A percentile compares a stretch with the other conserved stretches of the same genome.
Conservation (phyloP, 1,140 invertebrate genomes). For the Manduca sexta region DNA sequence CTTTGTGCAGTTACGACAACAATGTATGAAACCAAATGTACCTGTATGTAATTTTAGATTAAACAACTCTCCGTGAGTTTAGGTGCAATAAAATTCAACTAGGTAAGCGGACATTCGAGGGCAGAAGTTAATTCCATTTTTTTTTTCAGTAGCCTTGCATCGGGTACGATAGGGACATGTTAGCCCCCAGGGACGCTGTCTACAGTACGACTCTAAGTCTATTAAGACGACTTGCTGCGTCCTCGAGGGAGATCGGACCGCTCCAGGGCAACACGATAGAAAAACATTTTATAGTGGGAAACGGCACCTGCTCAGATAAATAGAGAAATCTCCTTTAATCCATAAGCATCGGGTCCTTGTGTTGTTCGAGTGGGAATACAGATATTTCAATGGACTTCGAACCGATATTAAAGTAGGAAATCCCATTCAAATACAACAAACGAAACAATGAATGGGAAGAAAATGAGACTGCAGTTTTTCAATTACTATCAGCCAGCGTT, state of each 20-base stretch:
- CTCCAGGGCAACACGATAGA: constrained; percentile 46
- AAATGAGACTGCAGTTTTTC: constrained; percentile 34
- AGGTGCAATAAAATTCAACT: neutral
- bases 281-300: constrained; percentile 61
- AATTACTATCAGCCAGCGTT: constrained; percentile 24
- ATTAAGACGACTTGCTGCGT: constrained; percentile 63
- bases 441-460: constrained; percentile 28
- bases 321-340: constrained; percentile 44
- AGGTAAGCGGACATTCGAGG: constrained; percentile 37
- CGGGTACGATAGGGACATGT: constrained; percentile 40
- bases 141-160: constrained; percentile 38
- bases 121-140: constrained; percentile 54
- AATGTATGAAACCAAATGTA: constrained; percentile 12
- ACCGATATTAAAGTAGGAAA: constrained; percentile 23
- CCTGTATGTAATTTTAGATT: constrained; percentile 6
- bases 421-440: constrained; percentile 16
- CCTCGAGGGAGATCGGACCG: constrained; percentile 36
- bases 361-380: constrained; percentile 17
- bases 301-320: constrained; percentile 47
- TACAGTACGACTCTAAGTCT: constrained; percentile 61
- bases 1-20: constrained; percentile 15
- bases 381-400: constrained; percentile 18
- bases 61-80: neutral
- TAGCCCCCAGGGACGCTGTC: constrained; percentile 48
- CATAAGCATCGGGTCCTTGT: constrained; percentile 13